A percentile compares a stretch with the other conserved stretches of the same genome.
These are phyloP conservation scores for Pelochelys cantorii DNA, from an alignment of 2,797 vertebrate genomes.

Conservation along the genomic window DNA sequence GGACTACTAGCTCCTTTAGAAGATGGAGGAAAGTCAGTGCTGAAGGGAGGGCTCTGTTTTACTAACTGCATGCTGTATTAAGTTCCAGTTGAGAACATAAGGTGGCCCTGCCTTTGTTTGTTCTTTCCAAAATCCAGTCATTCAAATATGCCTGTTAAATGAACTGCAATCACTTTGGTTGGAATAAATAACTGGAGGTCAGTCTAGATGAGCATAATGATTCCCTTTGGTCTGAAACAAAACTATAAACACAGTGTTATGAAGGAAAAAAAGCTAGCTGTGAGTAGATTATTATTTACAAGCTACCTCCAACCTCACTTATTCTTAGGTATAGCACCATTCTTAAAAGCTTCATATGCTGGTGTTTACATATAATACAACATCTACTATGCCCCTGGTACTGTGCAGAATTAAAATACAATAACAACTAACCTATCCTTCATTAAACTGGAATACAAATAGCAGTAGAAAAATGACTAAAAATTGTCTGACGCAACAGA, in stretches of 20 bases:
- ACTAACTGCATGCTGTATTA: not conserved
- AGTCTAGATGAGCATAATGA: not conserved
- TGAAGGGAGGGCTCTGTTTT: not conserved
- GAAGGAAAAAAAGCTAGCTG: not conserved
- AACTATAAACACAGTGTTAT: no score
- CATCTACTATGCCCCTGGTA: not conserved
- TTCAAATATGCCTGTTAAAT: not conserved
- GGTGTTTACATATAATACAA: rapidly evolving
- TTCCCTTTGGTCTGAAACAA: not conserved
- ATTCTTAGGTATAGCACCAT: not conserved
- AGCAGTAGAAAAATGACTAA: not conserved
- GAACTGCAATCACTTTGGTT: not conserved
- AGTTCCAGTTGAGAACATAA: not conserved
- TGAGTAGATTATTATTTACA: not conserved
- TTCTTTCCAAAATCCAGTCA: not conserved
- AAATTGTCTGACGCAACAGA: not conserved
- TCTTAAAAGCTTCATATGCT: rapidly evolving
- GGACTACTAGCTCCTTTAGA: not conserved
- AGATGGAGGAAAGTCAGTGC: not conserved
- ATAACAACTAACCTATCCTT: not conserved
- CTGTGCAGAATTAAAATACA: rapidly evolving
- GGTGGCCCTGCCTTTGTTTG: not conserved
- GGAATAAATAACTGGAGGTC: not conserved
- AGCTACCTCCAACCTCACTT: not conserved
- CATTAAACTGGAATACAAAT: not conserved